Conservation (phyloP, 2,797 vertebrate genomes). For the Chaenodraco wilsoni region DNA sequence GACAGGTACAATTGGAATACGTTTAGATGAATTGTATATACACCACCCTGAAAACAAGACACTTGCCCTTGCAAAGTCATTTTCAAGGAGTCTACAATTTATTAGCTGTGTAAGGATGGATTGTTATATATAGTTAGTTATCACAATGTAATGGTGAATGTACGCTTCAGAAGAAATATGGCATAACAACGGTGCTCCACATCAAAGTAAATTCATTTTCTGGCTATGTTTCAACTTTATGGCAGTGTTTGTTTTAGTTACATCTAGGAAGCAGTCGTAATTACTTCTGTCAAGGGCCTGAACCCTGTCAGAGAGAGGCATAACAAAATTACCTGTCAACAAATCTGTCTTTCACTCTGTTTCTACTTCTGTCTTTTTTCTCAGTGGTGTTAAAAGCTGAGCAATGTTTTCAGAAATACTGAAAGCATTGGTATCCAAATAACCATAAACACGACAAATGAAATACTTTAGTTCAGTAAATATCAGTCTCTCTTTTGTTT, state of each 20-base stretch:
- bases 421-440: constrained; percentile 28
- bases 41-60: constrained; percentile 34
- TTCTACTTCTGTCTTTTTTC: constrained; percentile 24
- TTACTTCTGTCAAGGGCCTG: constrained; percentile 65
- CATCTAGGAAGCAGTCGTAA: constrained; percentile 52
- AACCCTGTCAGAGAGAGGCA: constrained; percentile 58
- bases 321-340: constrained; percentile 66
- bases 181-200: constrained; percentile 18
- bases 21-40: constrained; percentile 42
- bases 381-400: background rate
- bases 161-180: background rate
- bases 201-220: constrained; percentile 50
- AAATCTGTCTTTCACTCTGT: constrained; percentile 40
- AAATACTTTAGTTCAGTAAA: constrained; percentile 1
- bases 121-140: background rate
- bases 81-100: constrained; percentile 20
- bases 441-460: constrained; percentile 1
- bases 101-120: background rate
- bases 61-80: constrained; percentile 15
- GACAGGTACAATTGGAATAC: constrained; percentile 43
- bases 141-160: background rate
- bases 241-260: constrained; percentile 40
- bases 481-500: background rate
- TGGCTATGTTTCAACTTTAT: constrained; percentile 29
- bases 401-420: constrained; percentile 29